Evolutionary conservation across 2,888 invertebrate genomes (phyloP).

Genomic region (Mechanitis mazaeus): DNA sequence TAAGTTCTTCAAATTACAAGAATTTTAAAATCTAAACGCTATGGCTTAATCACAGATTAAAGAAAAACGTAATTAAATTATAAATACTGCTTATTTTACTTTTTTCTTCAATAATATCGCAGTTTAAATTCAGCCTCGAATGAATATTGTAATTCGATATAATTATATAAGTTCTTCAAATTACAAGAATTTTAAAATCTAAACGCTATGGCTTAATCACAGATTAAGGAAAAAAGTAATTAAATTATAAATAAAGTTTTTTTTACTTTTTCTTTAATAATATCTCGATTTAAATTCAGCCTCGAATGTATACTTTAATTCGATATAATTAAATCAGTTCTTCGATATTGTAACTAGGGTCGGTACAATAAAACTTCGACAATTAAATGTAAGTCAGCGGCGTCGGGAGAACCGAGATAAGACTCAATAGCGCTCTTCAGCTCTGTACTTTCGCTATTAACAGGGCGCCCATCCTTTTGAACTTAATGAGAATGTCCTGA

Average conservation of each 20-base stretch:
- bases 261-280: not conserved
- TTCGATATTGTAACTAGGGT: constrained; percentile 36
- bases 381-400: constrained; percentile 70
- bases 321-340: constrained; percentile 14
- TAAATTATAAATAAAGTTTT: not conserved
- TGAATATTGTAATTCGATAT: no score
- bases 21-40: no score
- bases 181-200: no score
- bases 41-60: no score
- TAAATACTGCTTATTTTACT: no score
- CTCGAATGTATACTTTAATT: constrained; percentile 3
- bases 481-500: constrained; percentile 48
- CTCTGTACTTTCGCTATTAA: constrained; percentile 63
- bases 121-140: no score
- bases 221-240: no score
- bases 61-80: no score
- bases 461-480: constrained; percentile 48
- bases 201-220: no score
- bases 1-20: no score
- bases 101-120: no score
- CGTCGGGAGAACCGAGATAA: constrained; percentile 63
- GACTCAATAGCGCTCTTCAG: constrained; percentile 60
- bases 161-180: no score
- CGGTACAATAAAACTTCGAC: constrained; percentile 71
- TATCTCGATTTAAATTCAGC: not conserved